Base-by-base conservation (phyloP, 2,888 invertebrate species). In the Onchidella celtica region DNA sequence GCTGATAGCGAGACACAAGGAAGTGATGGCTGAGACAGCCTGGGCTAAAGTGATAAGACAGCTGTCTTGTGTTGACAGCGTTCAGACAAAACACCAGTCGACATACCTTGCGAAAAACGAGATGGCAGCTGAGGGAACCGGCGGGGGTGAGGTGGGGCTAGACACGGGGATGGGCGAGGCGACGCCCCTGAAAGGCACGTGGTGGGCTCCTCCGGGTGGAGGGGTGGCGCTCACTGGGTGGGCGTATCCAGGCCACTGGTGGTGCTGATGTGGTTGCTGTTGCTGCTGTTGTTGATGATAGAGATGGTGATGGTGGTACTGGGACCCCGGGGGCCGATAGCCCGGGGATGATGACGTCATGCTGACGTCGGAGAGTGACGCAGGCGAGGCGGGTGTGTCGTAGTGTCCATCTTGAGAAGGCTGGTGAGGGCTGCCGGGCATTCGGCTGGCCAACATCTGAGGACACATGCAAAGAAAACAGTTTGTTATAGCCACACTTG, bases 31-130 rank as follows among this genome's bases (percentile, higher is more conserved):
- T n/a, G n/a, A n/a, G n/a, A n/a, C n/a, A n/a, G n/a, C n/a, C n/a
- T n/a, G n/a, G n/a, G n/a, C n/a, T n/a, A n/a, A n/a, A n/a, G n/a
- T n/a, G n/a, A n/a, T n/a, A n/a, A n/a, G n/a, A n/a, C n/a, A n/a
- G n/a, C n/a, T n/a, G n/a, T n/a, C n/a, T n/a, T n/a, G n/a, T n/a
- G n/a, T n/a, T n/a, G n/a, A n/a, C n/a, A n/a, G n/a, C n/a, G n/a
- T n/a, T n/a, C n/a, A n/a, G n/a, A n/a, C n/a, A n/a, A n/a, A n/a
- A n/a, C n/a, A n/a, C n/a, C n/a, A n/a, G n/a, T n/a, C n/a, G n/a
- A n/a, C n/a, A n/a, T 84, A 89, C 89, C 89, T 87, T 81, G 89
- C 88, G 83, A 89, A 89, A 86, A 90, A 90, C 21, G 88, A 89
- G 38, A 88, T 88, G n/a, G 89, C 89, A 21, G 89, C 88, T 3